A percentile compares a stretch with the other conserved stretches of the same genome.
Conservation (phyloP, 2,113 vertebrate genomes). For the Rhadina sibilatrix region DNA sequence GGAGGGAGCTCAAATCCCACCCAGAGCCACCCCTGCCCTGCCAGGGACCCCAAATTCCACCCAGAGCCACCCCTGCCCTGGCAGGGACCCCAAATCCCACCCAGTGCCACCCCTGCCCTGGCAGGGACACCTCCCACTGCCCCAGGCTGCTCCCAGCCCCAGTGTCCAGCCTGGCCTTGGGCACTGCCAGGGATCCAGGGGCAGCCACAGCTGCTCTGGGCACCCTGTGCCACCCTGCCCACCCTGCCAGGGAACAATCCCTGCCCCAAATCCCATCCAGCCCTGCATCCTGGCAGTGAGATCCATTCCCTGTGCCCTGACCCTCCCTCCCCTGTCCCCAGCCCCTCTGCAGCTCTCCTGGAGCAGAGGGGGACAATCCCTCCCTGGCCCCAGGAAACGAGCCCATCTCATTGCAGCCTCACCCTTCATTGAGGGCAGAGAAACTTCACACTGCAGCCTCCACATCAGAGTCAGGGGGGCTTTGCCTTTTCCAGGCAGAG, state of each 20-base stretch:
- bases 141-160: background rate
- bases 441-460: background rate
- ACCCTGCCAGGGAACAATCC: background rate
- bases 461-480: accelerated
- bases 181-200: background rate
- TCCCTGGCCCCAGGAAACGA: background rate
- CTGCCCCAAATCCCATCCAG: accelerated
- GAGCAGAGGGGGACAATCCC: background rate
- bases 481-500: background rate
- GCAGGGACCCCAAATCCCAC: too few relatives aligned
- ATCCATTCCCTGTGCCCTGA: background rate
- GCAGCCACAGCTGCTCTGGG: background rate
- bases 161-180: background rate
- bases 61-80: background rate
- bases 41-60: background rate
- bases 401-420: accelerated
- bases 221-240: background rate
- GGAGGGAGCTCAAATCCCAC: too few relatives aligned
- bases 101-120: background rate
- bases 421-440: background rate
- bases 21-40: background rate
- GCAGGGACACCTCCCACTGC: background rate
- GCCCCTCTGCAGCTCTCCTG: background rate
- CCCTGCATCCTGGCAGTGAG: background rate
- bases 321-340: background rate